phyloP scores from a whole-genome alignment of 2,888 invertebrate species.

The Plagodis pulveraria region DNA sequence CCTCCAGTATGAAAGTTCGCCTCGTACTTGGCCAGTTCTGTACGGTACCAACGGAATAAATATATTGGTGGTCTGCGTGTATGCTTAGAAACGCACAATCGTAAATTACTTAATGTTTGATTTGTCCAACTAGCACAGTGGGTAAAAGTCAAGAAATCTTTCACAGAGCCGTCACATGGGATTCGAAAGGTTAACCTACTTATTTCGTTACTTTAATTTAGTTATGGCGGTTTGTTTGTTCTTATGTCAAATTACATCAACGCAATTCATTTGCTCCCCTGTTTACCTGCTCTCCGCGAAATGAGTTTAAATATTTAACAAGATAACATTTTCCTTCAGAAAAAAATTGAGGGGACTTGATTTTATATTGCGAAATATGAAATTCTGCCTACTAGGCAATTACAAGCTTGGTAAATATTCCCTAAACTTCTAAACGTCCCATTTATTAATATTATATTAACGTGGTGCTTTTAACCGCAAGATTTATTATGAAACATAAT shows the following conservation, averaged over 20 bases:
- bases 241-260: constrained; percentile 49
- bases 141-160: constrained; percentile 33
- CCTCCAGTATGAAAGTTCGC: too few relatives aligned
- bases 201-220: constrained; percentile 49
- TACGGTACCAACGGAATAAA: too few relatives aligned
- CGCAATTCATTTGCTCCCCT: constrained; percentile 45
- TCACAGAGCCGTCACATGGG: constrained; percentile 39
- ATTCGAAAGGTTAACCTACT: constrained; percentile 46
- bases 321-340: constrained; percentile 25
- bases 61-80: too few relatives aligned
- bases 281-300: constrained; percentile 30
- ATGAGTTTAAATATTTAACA: constrained; percentile 28
- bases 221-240: constrained; percentile 43
- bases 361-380: constrained; percentile 21
- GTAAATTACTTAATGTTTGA: too few relatives aligned
- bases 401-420: background rate
- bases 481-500: too few relatives aligned
- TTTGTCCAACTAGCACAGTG: background rate
- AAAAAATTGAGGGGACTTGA: constrained; percentile 18
- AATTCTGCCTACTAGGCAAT: constrained; percentile 9
- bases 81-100: too few relatives aligned
- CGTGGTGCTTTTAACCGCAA: too few relatives aligned
- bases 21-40: too few relatives aligned
- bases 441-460: too few relatives aligned
- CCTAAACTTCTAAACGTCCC: too few relatives aligned